Base-by-base conservation (phyloP, 2,113 vertebrate genomes). In the Oncorhynchus nerka region DNA sequence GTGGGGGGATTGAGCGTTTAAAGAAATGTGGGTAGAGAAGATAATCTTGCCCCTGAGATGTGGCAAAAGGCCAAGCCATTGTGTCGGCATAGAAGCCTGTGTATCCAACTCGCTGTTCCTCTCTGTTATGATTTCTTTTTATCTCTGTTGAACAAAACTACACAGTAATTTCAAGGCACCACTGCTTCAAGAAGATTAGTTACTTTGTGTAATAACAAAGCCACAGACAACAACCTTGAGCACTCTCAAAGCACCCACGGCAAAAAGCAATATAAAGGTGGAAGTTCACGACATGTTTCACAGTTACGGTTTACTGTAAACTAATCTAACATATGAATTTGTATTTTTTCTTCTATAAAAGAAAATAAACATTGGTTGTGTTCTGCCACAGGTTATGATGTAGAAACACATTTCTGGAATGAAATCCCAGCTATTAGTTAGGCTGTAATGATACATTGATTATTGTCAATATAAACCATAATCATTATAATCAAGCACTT, bases 121-220 rank as follows among this genome's bases (percentile, higher is more conserved):
- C 34, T 39, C 68, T 70, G 51, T 70, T 76, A 59, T 70, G 55
- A 75, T 75, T 69, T 45, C 32, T 28, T 20, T 39, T 70, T 70
- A 62, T 59, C 75, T 62, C 16, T 6, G 26, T 3, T 48, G 70
- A 55, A 48, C 28, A 45, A 45, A 45, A 30, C 26, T 28, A 4
- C 39, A 26, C 26, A 55, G n/a, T 13, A 65, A 66, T 71, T 77
- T 71, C 22, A 30, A 65, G 19, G 34, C 19, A 66, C 22, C 39
- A n/a, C 57, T 64, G 8, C 39, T 49, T 49, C 22, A 62, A 70
- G 32, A 70, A 70, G 34, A 76, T 76, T 24, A 70, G 45, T 57
- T 48, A 20, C 48, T 75, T 68, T 69, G 65, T 57, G 48, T 39
- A 68, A 24, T 26, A 67, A 66, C 11, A 34, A 67, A 55, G 4